These are phyloP conservation scores for Chironomus tepperi DNA, from an alignment of 1,140 invertebrate species.

Conservation along the genomic window DNA sequence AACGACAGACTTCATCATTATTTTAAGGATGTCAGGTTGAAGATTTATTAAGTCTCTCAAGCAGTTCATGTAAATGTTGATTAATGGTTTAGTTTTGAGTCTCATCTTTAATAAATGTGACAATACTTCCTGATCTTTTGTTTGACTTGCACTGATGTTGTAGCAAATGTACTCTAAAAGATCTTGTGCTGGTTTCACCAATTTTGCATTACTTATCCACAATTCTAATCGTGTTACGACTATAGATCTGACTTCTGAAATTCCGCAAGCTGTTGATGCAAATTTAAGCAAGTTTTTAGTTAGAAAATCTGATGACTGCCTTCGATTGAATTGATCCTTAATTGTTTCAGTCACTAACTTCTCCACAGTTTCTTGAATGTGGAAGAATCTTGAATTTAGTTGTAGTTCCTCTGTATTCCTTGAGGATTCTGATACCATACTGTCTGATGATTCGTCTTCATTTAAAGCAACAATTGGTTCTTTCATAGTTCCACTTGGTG, in stretches of 20 bases:
- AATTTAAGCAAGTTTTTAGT: slow-evolving; percentile 81
- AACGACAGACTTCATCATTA: slow-evolving; percentile 85
- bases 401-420: not conserved
- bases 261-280: slow-evolving; percentile 73
- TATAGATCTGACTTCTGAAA: slow-evolving; percentile 70
- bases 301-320: slow-evolving; percentile 77
- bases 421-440: slow-evolving; percentile 11
- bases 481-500: not conserved
- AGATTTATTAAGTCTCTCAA: slow-evolving; percentile 55
- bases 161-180: slow-evolving; percentile 85
- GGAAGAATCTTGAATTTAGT: slow-evolving; percentile 8
- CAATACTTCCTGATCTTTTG: slow-evolving; percentile 83
- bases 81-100: slow-evolving; percentile 85
- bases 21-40: slow-evolving; percentile 66
- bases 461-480: not conserved
- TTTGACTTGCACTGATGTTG: slow-evolving; percentile 62
- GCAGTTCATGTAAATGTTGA: slow-evolving; percentile 80
- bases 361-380: slow-evolving; percentile 61
- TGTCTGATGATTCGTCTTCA: slow-evolving; percentile 9
- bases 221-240: slow-evolving; percentile 77
- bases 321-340: slow-evolving; percentile 73
- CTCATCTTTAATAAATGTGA: slow-evolving; percentile 80
- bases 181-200: slow-evolving; percentile 84
- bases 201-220: slow-evolving; percentile 93
- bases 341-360: slow-evolving; percentile 75